phyloP scores from a whole-genome alignment of 2,797 vertebrate species.

The Echiichthys vipera region DNA sequence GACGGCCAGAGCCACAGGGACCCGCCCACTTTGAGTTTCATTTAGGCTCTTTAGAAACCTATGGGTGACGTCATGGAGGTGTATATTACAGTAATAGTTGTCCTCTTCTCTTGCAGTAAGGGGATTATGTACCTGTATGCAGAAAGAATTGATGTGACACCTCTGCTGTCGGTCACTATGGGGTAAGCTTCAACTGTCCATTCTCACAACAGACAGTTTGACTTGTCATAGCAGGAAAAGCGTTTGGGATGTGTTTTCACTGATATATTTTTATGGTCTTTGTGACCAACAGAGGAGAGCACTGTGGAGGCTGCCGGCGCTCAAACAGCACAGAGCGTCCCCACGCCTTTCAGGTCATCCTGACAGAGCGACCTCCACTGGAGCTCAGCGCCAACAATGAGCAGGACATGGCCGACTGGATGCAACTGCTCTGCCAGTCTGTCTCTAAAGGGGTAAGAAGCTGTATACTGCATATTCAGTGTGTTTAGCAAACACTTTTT shows the following conservation, averaged over 20 bases:
- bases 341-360: constrained; percentile 96
- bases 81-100: too few species aligned
- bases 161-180: constrained; percentile 94
- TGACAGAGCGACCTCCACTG: constrained; percentile 91
- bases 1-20: too few species aligned
- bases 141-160: constrained; percentile 90
- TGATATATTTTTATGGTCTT: background rate
- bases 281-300: constrained; percentile 87
- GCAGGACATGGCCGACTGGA: constrained; percentile 97
- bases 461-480: background rate
- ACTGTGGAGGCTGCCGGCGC: constrained; percentile 95
- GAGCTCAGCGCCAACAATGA: constrained; percentile 93
- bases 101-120: constrained; percentile 82
- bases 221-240: background rate
- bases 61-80: too few species aligned
- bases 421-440: constrained; percentile 96
- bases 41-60: too few species aligned
- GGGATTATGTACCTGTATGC: constrained; percentile 95
- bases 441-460: constrained; percentile 95
- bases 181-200: constrained; percentile 83
- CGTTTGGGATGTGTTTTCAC: too few species aligned
- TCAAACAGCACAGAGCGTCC: constrained; percentile 92
- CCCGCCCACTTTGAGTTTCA: too few species aligned
- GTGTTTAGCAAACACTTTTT: background rate
- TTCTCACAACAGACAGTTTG: background rate